Evolutionary conservation across 2,797 vertebrate genomes (phyloP).

Genomic region (Sphaeramia orbicularis): DNA sequence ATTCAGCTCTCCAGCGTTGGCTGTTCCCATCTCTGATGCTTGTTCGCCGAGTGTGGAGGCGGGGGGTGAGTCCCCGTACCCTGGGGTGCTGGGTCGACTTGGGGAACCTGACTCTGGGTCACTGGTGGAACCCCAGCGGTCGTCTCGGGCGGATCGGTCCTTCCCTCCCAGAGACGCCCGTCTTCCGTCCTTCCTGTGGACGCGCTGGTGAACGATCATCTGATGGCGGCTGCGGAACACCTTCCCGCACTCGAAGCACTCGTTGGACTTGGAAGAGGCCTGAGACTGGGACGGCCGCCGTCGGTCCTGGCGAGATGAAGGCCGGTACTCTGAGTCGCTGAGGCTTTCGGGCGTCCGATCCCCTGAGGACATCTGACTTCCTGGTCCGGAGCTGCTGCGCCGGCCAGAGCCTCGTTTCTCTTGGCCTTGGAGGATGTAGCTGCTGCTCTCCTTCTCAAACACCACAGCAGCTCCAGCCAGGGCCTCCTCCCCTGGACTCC

Average conservation of each 20-base stretch:
- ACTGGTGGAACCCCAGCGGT: constrained; percentile 89
- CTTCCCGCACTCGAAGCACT: constrained; percentile 96
- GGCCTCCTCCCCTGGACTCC: constrained; percentile 80
- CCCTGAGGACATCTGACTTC: constrained; percentile 68
- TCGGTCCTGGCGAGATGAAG: constrained; percentile 85
- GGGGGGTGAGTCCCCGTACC: constrained; percentile 88
- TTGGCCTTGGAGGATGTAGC: constrained; percentile 88
- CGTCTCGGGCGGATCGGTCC: constrained; percentile 82
- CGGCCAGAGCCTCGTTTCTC: constrained; percentile 87
- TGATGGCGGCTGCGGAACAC: constrained; percentile 95
- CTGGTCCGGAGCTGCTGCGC: constrained; percentile 77
- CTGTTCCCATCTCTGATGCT: constrained; percentile 85
- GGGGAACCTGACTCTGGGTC: constrained; percentile 90
- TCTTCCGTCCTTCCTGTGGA: constrained; percentile 88
- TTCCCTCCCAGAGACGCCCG: constrained; percentile 70
- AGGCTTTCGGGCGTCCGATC: constrained; percentile 82
- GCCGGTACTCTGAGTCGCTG: constrained; percentile 89
- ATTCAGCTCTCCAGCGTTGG: constrained; percentile 81
- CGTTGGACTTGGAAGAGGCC: constrained; percentile 84
- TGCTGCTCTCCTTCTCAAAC: constrained; percentile 90
- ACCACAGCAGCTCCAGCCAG: constrained; percentile 86
- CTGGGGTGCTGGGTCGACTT: constrained; percentile 90
- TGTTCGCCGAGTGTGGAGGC: constrained; percentile 79
- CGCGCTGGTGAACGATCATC: constrained; percentile 93
- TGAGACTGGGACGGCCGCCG: constrained; percentile 81